These are phyloP conservation scores for Mya arenaria DNA, from an alignment of 1,140 invertebrate genomes.

Conservation along the genomic window DNA sequence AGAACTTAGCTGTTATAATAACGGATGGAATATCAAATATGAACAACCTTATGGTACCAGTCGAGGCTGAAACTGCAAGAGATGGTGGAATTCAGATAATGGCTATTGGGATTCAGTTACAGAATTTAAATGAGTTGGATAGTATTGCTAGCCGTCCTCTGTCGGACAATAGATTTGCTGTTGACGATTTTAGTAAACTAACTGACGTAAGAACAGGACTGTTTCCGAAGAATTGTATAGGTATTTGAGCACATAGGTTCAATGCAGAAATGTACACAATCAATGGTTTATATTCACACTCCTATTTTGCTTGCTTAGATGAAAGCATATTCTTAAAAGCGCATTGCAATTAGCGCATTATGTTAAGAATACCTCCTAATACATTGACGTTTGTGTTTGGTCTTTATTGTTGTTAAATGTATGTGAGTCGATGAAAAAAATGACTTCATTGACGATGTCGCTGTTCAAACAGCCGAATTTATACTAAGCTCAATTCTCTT, in stretches of 20 bases:
- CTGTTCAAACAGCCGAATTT: no score
- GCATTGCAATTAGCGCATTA: no score
- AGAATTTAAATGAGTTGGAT: constrained; percentile 67
- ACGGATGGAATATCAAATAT: constrained; percentile 78
- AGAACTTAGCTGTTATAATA: constrained; percentile 72
- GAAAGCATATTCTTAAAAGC: no score
- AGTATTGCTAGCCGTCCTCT: constrained; percentile 67
- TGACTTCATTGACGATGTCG: no score
- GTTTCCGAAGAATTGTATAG: constrained; percentile 41
- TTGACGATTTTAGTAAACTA: constrained; percentile 68
- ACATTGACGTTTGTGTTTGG: no score
- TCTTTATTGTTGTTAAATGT: no score
- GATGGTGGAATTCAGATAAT: constrained; percentile 65
- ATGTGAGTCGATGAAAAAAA: no score
- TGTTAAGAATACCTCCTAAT: no score
- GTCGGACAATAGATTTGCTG: constrained; percentile 65
- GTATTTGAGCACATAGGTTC: constrained; percentile 35
- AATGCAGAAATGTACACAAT: no score
- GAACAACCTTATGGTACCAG: constrained; percentile 60
- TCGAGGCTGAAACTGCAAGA: constrained; percentile 61
- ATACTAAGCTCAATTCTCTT: no score
- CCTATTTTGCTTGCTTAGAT: no score
- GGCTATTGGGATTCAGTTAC: constrained; percentile 70
- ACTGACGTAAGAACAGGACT: constrained; percentile 37
- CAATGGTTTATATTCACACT: no score